These are phyloP conservation scores for Hemaris fuciformis DNA, from an alignment of 2,888 invertebrate genomes.

Conservation along the genomic window DNA sequence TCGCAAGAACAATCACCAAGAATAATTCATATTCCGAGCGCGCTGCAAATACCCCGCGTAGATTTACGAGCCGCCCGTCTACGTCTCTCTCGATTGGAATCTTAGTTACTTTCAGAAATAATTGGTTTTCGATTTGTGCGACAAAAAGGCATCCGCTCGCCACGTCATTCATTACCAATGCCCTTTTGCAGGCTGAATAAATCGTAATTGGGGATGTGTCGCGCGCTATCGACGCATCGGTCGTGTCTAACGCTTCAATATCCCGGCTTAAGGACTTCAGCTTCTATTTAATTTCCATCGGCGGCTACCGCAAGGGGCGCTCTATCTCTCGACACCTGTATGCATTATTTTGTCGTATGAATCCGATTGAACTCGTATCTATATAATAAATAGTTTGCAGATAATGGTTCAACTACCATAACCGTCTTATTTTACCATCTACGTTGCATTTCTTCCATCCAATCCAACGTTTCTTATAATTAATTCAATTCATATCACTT, in stretches of 20 bases:
- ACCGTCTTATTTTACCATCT: conserved; percentile 53
- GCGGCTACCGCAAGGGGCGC: conserved; percentile 69
- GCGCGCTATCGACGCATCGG: conserved; percentile 61
- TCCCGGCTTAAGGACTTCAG: conserved; percentile 59
- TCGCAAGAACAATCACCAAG: conserved; percentile 76
- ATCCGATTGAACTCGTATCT: conserved; percentile 61
- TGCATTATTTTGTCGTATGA: conserved; percentile 78
- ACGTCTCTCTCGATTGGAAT: conserved; percentile 68
- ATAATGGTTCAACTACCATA: background rate
- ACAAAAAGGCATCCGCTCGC: conserved; percentile 62
- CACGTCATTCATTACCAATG: conserved; percentile 77
- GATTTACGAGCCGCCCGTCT: conserved; percentile 69
- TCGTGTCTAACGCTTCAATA: conserved; percentile 67
- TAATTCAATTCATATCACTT: conserved; percentile 78
- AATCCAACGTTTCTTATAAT: conserved; percentile 62
- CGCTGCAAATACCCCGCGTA: conserved; percentile 73
- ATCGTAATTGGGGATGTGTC: conserved; percentile 74
- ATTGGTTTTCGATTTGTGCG: conserved; percentile 78
- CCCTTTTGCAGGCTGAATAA: conserved; percentile 73
- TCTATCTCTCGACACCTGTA: conserved; percentile 73
- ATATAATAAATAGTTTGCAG: background rate
- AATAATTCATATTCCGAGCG: conserved; percentile 81
- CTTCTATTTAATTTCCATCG: conserved; percentile 69
- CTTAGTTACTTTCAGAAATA: conserved; percentile 77
- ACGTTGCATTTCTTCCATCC: conserved; percentile 62